Evolutionary conservation across 2,113 vertebrate genomes (phyloP).

Genomic region (Bos indicus): DNA sequence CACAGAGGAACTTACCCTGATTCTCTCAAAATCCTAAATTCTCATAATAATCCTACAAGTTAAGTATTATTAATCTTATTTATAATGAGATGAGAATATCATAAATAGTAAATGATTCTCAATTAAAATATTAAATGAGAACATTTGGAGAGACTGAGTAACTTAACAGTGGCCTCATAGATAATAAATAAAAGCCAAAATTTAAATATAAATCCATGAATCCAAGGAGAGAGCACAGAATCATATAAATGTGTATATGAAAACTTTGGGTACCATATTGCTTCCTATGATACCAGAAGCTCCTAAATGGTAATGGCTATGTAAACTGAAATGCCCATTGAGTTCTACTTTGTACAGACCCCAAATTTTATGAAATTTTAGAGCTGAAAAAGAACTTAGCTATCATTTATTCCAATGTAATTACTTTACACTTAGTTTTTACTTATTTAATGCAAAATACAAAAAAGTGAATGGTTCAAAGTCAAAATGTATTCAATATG

Average conservation of each 20-base stretch:
- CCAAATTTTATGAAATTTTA: not conserved
- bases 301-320: not conserved
- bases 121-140: not conserved
- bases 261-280: not conserved
- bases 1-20: not conserved
- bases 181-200: not conserved
- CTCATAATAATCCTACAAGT: not conserved
- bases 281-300: not conserved
- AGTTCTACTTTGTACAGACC: not conserved
- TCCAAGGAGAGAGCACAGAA: not conserved
- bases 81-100: not conserved
- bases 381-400: not conserved
- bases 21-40: not conserved
- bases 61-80: not conserved
- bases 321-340: not conserved
- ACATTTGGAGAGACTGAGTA: not conserved
- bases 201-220: not conserved
- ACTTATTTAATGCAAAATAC: not conserved
- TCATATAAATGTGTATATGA: not conserved
- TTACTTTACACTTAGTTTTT: not conserved
- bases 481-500: not conserved
- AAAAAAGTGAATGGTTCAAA: not conserved
- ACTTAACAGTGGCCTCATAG: not conserved
- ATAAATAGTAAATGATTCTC: not conserved
- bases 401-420: not conserved